Percentiles rank a stretch among this genome's conserved stretches.
Evolutionary conservation across 2,113 vertebrate species (phyloP).

Genomic region (Triplophysa rosa): DNA sequence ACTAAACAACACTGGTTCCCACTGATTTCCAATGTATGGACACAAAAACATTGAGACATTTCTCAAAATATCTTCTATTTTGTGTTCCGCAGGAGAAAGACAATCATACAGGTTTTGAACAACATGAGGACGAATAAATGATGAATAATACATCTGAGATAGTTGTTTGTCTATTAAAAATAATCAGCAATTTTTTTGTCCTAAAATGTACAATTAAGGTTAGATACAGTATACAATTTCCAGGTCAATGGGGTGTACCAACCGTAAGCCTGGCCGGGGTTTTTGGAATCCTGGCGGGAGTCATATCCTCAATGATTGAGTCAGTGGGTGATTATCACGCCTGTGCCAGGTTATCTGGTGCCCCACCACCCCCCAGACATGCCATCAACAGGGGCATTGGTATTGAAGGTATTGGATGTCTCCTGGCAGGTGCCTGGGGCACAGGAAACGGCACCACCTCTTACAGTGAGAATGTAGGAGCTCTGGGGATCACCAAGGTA

Average conservation of each 20-base stretch:
- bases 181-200: not conserved
- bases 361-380: conserved; percentile 86
- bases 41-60: too few species aligned
- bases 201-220: too few species aligned
- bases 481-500: conserved; percentile 92
- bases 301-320: conserved; percentile 94
- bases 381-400: conserved; percentile 91
- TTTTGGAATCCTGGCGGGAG: conserved; percentile 89
- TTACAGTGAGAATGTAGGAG: conserved; percentile 93
- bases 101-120: too few species aligned
- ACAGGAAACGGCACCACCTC: conserved; percentile 94
- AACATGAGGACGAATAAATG: too few species aligned
- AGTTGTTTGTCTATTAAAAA: not conserved
- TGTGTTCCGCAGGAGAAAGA: too few species aligned
- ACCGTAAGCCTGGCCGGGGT: conserved; percentile 90
- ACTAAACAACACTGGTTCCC: too few species aligned
- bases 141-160: not conserved
- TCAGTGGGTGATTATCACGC: conserved; percentile 94
- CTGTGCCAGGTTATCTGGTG: conserved; percentile 88
- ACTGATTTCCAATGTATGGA: too few species aligned
- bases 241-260: conserved; percentile 94
- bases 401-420: conserved; percentile 90
- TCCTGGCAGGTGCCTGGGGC: conserved; percentile 93
- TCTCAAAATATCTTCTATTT: too few species aligned
- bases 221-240: not conserved